Base-by-base conservation (phyloP, 2,888 invertebrate species). In the Entomobrya proxima region DNA sequence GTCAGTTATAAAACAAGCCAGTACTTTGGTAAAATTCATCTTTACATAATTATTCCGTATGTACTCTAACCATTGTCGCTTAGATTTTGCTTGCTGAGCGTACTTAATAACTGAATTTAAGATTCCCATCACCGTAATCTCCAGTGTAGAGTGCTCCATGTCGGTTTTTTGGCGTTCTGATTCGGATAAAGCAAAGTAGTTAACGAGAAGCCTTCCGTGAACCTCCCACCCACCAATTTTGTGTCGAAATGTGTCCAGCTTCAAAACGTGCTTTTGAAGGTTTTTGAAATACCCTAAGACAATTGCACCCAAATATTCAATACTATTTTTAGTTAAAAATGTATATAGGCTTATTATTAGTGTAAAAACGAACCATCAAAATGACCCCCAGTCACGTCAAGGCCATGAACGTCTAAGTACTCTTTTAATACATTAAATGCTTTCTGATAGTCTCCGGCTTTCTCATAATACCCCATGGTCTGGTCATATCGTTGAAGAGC, bases 171-270 rank as follows among this genome's bases (percentile, higher is more conserved):
- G n/a, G n/a, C n/a, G n/a, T n/a, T 35, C n/a, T 7, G 11, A 1
- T 13, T 11, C 1, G 4, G 64, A 35, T 15, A 37, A n/a, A 15
- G 21, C 21, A 1, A 44, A 21, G 44, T 21, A 69, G 27, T 44
- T 50, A 6, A 74, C 1, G n/a, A 74, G 6, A 11, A 52, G 6
- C n/a, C 30, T 52, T 30, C 74, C 74, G 24, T 74, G 74, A 6
- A 50, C 32, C 11, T 74, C 74, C 74, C 74, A 74, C 7, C 74
- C 74, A 30, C 15, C 27, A 30, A 74, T 52, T 18, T 27, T 50
- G 7, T 47, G 15, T 18, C 15, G 47, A 37, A 9, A 5, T 18
- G 40, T 15, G 3, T 18, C 13, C 27, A 74, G 18, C 11, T 15
- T 44, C 9, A 9, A 1, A 1, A 74, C n/a, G n/a, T 30, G 44